These are phyloP conservation scores for Bicyclus anynana DNA, from an alignment of 1,140 invertebrate species.

Conservation along the genomic window DNA sequence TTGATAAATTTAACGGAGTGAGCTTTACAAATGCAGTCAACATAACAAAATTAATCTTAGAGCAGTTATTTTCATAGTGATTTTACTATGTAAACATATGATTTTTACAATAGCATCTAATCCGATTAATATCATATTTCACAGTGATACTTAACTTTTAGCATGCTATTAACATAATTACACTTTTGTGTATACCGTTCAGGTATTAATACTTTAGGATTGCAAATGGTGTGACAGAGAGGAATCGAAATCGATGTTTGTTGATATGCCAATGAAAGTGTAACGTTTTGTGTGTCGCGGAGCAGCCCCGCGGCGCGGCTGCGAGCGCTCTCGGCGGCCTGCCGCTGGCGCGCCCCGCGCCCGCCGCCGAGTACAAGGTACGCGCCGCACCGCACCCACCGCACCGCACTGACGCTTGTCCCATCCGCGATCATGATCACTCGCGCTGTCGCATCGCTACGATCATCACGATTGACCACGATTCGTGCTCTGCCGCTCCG, in stretches of 20 bases:
- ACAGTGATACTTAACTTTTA: too few species aligned
- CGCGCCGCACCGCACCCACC: not conserved
- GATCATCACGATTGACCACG: not conserved
- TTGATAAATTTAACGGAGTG: too few species aligned
- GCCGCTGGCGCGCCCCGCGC: conserved; percentile 52
- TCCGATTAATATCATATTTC: too few species aligned
- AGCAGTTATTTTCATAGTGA: too few species aligned
- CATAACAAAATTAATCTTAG: too few species aligned
- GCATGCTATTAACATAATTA: too few species aligned
- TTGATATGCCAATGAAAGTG: not conserved
- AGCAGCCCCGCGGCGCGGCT: conserved; percentile 58
- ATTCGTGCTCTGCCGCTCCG: not conserved
- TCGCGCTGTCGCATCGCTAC: not conserved
- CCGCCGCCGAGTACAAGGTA: conserved; percentile 53
- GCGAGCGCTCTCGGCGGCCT: conserved; percentile 61
- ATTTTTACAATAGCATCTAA: too few species aligned
- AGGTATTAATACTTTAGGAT: not conserved
- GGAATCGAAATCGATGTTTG: not conserved
- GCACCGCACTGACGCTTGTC: not conserved
- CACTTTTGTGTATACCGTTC: too few species aligned
- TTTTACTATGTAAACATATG: too few species aligned
- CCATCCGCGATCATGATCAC: too few species aligned
- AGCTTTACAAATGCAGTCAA: too few species aligned
- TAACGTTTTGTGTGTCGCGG: conserved; percentile 10
- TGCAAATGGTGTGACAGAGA: conserved; percentile 23